Evolutionary conservation across 1,140 invertebrate genomes (phyloP), one percentile per base, ranked within the genome.

Genomic region (Druon quercuslanigerum): DNA sequence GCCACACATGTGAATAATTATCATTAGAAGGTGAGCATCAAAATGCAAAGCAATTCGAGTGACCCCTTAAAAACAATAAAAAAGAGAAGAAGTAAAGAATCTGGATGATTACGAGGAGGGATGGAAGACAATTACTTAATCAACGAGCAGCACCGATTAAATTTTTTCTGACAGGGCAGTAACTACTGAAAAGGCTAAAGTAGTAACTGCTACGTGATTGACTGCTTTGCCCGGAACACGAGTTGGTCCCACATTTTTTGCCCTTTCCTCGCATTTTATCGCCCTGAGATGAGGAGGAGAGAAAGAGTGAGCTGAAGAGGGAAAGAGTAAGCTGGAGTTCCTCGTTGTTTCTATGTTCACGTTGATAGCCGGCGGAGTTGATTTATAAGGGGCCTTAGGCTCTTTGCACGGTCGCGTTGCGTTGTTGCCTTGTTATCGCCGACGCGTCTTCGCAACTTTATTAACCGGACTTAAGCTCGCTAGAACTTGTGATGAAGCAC

Each of bases 361-460:
- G 52, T 78, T 77, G 75, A 77, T 77, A 77, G 71, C 73, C 75
- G 60, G 70, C 66, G 51, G 46, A 19, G 70, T 76, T 84, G 83
- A 84, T 84, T 84, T 84, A 84, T 84, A 82, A 72, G 76, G 81
- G 71, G 77, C 74, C 81, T 81, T 46, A 46, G 40, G 40, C 40
- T 46, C 40, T 9, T 46, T 46, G 40, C 40, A 73, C 73, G 75
- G 83, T 79, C 75, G 66, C 73, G 71, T 52, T 77, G 76, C 79
- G 60, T 73, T 57, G 73, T 75, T 83, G 74, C 75, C 82, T 83
- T 83, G 82, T 83, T 83, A 83, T 80, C 76, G 78, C 52, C 79
- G 70, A 77, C 73, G 75, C 75, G 56, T 78, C 75, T 78, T 75
- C 78, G 83, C 79, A 84, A 84, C 83, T 84, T 82, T 84, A 84